phyloP scores from a whole-genome alignment of 1,140 invertebrate species.

The Protaetia brevitarsis region DNA sequence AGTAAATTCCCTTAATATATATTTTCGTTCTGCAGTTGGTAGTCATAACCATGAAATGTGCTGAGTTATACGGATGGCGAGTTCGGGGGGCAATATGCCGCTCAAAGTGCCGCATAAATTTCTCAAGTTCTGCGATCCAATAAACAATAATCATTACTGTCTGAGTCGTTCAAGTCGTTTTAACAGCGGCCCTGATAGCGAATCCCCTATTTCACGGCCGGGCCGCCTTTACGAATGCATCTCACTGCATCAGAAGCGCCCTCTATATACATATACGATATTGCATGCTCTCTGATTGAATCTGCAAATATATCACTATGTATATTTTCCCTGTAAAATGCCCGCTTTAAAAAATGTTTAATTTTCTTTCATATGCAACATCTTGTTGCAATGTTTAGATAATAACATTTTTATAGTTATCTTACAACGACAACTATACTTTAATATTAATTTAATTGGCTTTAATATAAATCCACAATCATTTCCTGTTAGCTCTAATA shows the following conservation, averaged over 20 bases:
- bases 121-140: constrained; percentile 41
- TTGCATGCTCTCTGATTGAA: not conserved
- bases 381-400: no score
- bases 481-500: no score
- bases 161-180: constrained; percentile 42
- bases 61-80: constrained; percentile 22
- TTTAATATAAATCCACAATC: no score
- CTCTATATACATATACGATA: not conserved
- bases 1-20: constrained; percentile 24
- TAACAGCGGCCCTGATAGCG: constrained; percentile 34
- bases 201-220: constrained; percentile 31
- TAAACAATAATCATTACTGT: constrained; percentile 45
- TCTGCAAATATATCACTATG: not conserved
- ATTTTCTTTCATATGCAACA: no score
- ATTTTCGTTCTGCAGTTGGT: constrained; percentile 22
- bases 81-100: constrained; percentile 30
- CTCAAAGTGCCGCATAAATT: constrained; percentile 37
- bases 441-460: no score
- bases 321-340: no score
- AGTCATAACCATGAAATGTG: constrained; percentile 30
- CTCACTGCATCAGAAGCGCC: not conserved
- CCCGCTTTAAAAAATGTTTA: no score
- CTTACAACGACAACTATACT: no score
- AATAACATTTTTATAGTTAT: no score
- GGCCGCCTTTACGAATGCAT: constrained; percentile 14